These are phyloP conservation scores for Perithous albicinctus DNA, from an alignment of 2,888 invertebrate genomes.

Conservation along the genomic window DNA sequence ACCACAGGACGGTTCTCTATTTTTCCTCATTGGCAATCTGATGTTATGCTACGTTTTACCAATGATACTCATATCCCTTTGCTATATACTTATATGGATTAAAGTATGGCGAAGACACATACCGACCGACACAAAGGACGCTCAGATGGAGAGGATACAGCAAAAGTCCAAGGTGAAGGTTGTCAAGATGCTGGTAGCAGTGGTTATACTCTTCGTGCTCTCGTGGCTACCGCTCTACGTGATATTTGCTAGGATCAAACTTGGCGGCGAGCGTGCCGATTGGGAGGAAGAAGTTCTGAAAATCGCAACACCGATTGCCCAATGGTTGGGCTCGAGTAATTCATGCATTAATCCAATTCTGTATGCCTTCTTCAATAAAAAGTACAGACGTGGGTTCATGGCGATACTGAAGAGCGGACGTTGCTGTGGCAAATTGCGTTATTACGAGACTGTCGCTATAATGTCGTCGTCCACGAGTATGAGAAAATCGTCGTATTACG, in stretches of 20 bases:
- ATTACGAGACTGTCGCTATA: slow-evolving; percentile 94
- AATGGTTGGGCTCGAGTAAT: slow-evolving; percentile 97
- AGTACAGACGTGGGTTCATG: slow-evolving; percentile 95
- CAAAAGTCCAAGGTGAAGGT: slow-evolving; percentile 98
- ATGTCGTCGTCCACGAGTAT: slow-evolving; percentile 95
- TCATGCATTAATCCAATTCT: slow-evolving; percentile 98
- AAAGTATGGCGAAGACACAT: slow-evolving; percentile 95
- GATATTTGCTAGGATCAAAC: slow-evolving; percentile 94
- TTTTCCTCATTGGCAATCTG: slow-evolving; percentile 95
- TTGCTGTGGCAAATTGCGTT: slow-evolving; percentile 93
- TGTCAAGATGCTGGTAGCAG: slow-evolving; percentile 96
- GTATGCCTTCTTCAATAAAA: slow-evolving; percentile 97
- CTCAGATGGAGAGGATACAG: slow-evolving; percentile 96
- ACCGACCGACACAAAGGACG: slow-evolving; percentile 96
- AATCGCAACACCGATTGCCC: slow-evolving; percentile 94
- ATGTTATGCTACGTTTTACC: slow-evolving; percentile 96
- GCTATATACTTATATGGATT: slow-evolving; percentile 96
- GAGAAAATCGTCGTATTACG: slow-evolving; percentile 94
- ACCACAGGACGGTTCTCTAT: slow-evolving; percentile 92
- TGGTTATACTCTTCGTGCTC: slow-evolving; percentile 96
- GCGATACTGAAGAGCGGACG: slow-evolving; percentile 94
- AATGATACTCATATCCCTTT: slow-evolving; percentile 95
- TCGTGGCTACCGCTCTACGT: slow-evolving; percentile 97
- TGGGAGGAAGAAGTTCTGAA: slow-evolving; percentile 93
- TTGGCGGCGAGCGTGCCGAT: slow-evolving; percentile 88